phyloP scores from a whole-genome alignment of 2,888 invertebrate genomes.

The Drosophila borborema region DNA sequence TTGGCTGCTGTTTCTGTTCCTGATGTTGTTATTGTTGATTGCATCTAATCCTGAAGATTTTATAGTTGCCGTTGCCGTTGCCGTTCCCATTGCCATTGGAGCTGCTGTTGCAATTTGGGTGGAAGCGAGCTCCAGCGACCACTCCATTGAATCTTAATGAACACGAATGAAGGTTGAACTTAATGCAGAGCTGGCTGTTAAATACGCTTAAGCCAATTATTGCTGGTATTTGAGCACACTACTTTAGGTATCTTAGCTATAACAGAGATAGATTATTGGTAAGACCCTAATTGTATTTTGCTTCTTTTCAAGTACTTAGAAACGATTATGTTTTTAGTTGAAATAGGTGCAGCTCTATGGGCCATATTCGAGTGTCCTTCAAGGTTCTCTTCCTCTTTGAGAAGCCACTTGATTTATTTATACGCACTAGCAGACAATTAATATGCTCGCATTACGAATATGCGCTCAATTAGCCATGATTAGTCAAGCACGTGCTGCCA shows the following conservation, averaged over 20 bases:
- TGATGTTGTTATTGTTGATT: slow-evolving; percentile 77
- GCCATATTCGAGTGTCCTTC: not conserved
- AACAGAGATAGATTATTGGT: not conserved
- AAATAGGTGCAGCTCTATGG: too few species aligned
- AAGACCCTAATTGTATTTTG: not conserved
- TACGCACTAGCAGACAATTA: slow-evolving; percentile 55
- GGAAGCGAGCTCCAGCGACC: slow-evolving; percentile 14
- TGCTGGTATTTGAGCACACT: slow-evolving; percentile 4
- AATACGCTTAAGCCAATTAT: slow-evolving; percentile 50
- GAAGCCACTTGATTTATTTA: slow-evolving; percentile 50
- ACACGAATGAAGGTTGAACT: slow-evolving; percentile 42
- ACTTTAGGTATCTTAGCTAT: not conserved
- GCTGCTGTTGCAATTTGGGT: slow-evolving; percentile 11
- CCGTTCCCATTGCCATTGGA: too few species aligned
- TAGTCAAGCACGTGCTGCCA: slow-evolving; percentile 77
- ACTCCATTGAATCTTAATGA: slow-evolving; percentile 65
- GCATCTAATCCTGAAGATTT: slow-evolving; percentile 79
- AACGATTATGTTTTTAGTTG: not conserved
- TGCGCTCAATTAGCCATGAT: slow-evolving; percentile 73
- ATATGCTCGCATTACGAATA: slow-evolving; percentile 71
- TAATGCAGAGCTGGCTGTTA: slow-evolving; percentile 25
- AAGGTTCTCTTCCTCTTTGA: not conserved
- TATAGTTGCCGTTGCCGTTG: slow-evolving; percentile 55
- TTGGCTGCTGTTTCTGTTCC: slow-evolving; percentile 20
- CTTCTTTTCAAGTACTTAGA: not conserved